Evolutionary conservation across 2,113 vertebrate species (phyloP).

Genomic region (Ciconia stormi): DNA sequence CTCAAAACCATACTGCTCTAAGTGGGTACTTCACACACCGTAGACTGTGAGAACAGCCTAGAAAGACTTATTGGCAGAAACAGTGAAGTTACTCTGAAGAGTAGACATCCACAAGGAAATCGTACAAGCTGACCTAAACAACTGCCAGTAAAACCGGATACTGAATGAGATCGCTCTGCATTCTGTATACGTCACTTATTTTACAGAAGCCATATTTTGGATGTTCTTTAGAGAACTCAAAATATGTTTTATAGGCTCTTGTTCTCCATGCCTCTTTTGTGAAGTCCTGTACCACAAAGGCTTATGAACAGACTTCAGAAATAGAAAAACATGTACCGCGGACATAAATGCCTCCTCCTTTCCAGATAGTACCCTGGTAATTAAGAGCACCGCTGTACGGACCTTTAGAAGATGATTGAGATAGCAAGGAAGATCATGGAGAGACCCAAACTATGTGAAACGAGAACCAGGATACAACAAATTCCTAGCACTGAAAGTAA

Average conservation of each 20-base stretch:
- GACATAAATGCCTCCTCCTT: background rate
- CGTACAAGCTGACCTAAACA: background rate
- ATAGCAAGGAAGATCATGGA: background rate
- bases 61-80: background rate
- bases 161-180: background rate
- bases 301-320: background rate
- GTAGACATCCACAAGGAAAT: background rate
- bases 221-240: background rate
- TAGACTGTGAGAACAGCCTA: background rate
- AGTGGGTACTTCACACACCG: rapidly evolving
- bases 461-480: background rate
- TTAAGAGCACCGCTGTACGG: background rate
- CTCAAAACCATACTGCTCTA: background rate
- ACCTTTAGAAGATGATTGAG: background rate
- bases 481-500: background rate
- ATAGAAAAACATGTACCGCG: background rate
- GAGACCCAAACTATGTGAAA: background rate
- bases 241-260: background rate
- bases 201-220: background rate
- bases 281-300: background rate
- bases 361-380: background rate
- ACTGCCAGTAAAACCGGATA: background rate
- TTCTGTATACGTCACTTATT: background rate
- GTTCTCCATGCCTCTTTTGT: background rate
- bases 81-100: background rate